Evolutionary conservation across 2,113 vertebrate species (phyloP).

Genomic region (Hydrochoerus hydrochaeris): DNA sequence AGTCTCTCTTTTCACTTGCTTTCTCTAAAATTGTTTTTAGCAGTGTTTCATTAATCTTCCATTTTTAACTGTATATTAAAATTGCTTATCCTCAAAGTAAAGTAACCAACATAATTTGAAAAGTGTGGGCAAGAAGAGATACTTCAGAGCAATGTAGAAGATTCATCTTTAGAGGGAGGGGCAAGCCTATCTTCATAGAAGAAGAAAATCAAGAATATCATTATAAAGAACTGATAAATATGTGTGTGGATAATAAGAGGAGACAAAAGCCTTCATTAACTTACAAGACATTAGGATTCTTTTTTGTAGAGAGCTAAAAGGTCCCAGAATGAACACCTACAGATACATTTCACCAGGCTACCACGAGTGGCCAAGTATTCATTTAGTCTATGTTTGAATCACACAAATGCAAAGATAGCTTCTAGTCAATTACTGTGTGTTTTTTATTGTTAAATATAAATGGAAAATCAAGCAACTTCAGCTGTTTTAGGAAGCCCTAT

Average conservation of each 20-base stretch:
- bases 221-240: not conserved
- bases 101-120: not conserved
- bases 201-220: not conserved
- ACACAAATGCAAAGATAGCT: not conserved
- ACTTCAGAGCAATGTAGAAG: not conserved
- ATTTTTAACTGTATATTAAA: not conserved
- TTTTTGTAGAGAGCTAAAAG: not conserved
- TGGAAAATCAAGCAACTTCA: not conserved
- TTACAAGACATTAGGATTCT: not conserved
- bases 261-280: not conserved
- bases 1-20: not conserved
- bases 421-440: not conserved
- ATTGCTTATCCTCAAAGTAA: conserved; percentile 12
- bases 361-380: not conserved
- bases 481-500: not conserved
- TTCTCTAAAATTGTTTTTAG: not conserved
- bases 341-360: not conserved
- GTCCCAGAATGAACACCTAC: not conserved
- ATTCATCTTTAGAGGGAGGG: not conserved
- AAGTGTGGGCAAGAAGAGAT: not conserved
- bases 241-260: not conserved
- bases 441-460: not conserved
- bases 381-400: not conserved
- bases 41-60: not conserved
- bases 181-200: not conserved